Percentiles rank a stretch among this genome's conserved stretches.
These are phyloP conservation scores for Mus musculus DNA, from an alignment of 2,113 vertebrate genomes.

Conservation along the genomic window DNA sequence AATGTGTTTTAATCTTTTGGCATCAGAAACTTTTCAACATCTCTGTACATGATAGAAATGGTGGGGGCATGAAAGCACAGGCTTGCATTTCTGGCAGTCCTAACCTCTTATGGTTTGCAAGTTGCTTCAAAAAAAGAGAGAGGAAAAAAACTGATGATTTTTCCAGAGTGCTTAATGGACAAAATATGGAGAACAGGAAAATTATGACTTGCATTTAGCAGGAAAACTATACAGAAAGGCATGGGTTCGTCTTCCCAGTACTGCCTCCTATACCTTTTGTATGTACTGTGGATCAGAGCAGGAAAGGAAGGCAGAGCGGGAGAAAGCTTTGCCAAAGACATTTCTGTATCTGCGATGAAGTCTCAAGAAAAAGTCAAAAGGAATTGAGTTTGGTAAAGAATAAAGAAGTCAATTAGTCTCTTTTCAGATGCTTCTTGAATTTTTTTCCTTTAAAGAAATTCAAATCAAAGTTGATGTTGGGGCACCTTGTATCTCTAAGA, in stretches of 20 bases:
- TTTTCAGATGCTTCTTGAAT: slow-evolving; percentile 60
- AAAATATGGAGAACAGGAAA: background rate
- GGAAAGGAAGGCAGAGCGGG: slow-evolving; percentile 19
- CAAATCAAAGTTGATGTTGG: slow-evolving; percentile 74
- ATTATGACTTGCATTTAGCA: slow-evolving; percentile 44
- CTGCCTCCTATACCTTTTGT: slow-evolving; percentile 51
- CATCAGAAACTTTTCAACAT: slow-evolving; percentile 49
- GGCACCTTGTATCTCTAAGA: slow-evolving; percentile 65
- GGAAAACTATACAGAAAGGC: slow-evolving; percentile 41
- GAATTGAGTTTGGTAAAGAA: slow-evolving; percentile 72
- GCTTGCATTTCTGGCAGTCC: slow-evolving; percentile 16
- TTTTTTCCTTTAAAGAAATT: slow-evolving; percentile 69
- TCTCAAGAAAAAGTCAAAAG: slow-evolving; percentile 69
- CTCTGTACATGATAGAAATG: slow-evolving; percentile 50
- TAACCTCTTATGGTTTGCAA: slow-evolving; percentile 57
- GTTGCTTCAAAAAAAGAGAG: slow-evolving; percentile 44
- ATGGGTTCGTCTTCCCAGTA: slow-evolving; percentile 29
- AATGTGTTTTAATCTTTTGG: slow-evolving; percentile 52
- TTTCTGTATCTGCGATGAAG: slow-evolving; percentile 31
- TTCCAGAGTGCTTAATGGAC: slow-evolving; percentile 44
- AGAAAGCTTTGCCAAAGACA: slow-evolving; percentile 63
- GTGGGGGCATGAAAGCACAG: background rate
- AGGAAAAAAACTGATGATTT: slow-evolving; percentile 26
- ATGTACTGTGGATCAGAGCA: slow-evolving; percentile 49
- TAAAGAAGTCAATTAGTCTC: slow-evolving; percentile 63